Evolutionary conservation across 1,140 invertebrate genomes (phyloP).

Genomic region (Mamestra configurata): DNA sequence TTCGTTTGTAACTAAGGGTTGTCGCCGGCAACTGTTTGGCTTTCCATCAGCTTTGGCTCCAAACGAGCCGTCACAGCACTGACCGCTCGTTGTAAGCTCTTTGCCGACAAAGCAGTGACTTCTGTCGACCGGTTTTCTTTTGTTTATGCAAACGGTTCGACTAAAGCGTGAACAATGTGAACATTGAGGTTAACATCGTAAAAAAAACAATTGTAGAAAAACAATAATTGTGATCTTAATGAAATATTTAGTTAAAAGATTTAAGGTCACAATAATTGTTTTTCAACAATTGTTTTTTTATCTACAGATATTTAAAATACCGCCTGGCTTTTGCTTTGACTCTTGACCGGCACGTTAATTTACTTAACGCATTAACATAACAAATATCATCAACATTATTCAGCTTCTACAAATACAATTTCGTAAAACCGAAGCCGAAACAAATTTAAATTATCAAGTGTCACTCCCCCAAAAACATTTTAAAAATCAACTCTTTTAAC

Average conservation of each 20-base stretch:
- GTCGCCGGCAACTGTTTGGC: neutral
- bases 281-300: too few species aligned
- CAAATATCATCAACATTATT: neutral
- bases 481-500: conserved; percentile 34
- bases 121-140: neutral
- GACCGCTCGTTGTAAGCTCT: neutral
- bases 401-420: neutral
- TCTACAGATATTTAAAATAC: too few species aligned
- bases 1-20: conserved; percentile 17
- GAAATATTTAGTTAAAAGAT: too few species aligned
- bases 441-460: neutral
- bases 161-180: too few species aligned
- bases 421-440: conserved; percentile 11
- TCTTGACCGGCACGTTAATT: too few species aligned
- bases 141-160: neutral
- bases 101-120: neutral
- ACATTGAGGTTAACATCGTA: too few species aligned
- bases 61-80: neutral
- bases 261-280: too few species aligned
- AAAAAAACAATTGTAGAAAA: too few species aligned
- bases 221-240: too few species aligned
- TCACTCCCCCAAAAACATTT: conserved; percentile 14
- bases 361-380: too few species aligned
- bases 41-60: neutral
- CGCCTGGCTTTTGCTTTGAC: too few species aligned